Percentiles rank a stretch among this genome's conserved stretches.
phyloP scores from a whole-genome alignment of 2,797 vertebrate genomes.

The Novumbra hubbsi region DNA sequence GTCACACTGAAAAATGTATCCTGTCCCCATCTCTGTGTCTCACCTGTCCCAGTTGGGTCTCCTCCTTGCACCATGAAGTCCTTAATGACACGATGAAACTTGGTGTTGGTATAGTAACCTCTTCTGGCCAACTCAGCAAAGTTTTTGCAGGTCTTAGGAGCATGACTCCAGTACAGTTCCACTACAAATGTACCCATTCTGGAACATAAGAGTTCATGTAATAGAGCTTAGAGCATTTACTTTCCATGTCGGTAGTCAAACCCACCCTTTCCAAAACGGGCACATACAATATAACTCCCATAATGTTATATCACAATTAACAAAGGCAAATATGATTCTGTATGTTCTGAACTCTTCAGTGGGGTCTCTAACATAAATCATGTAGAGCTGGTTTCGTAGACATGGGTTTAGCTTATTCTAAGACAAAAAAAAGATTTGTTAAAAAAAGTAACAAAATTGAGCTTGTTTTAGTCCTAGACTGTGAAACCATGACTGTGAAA shows the following conservation, averaged over 20 bases:
- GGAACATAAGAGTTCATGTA: constrained; percentile 13
- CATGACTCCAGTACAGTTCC: constrained; percentile 94
- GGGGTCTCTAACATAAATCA: no score
- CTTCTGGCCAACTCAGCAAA: constrained; percentile 88
- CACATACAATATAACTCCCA: no score
- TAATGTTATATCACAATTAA: no score
- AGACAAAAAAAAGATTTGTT: no score
- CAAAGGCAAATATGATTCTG: no score
- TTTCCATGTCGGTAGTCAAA: background rate
- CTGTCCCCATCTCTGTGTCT: constrained; percentile 7
- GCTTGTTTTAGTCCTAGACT: no score
- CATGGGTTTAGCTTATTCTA: no score
- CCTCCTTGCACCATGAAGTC: constrained; percentile 96
- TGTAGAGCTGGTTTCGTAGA: no score
- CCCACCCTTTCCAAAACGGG: no score
- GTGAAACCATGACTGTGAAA: no score
- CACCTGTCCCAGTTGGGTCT: constrained; percentile 90
- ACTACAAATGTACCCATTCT: constrained; percentile 86
- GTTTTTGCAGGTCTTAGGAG: constrained; percentile 90
- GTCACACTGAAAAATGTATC: background rate
- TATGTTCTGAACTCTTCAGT: no score
- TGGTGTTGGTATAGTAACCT: constrained; percentile 92
- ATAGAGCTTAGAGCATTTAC: background rate
- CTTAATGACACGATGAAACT: constrained; percentile 91
- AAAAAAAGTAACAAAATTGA: no score